phyloP scores from a whole-genome alignment of 2,888 invertebrate species.

The Mechanitis messenoides region DNA sequence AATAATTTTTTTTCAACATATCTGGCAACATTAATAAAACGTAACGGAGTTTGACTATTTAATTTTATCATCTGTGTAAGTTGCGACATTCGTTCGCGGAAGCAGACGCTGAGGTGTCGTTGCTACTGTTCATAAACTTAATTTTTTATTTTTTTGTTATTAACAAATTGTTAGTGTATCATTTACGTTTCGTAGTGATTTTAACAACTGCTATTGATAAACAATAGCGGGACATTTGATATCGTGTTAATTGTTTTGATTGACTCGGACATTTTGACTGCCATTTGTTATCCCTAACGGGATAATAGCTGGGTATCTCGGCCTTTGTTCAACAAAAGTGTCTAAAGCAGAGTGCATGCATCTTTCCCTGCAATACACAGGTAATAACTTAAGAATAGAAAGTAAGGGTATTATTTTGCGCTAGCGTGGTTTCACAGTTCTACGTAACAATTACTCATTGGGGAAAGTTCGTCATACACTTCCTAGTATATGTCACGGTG shows the following conservation, averaged over 20 bases:
- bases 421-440: slow-evolving; percentile 40
- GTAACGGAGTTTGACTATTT: slow-evolving; percentile 10
- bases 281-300: slow-evolving; percentile 72
- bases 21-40: slow-evolving; percentile 26
- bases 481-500: slow-evolving; percentile 62
- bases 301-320: slow-evolving; percentile 71
- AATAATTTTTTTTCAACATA: slow-evolving; percentile 13
- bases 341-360: slow-evolving; percentile 77
- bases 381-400: slow-evolving; percentile 44
- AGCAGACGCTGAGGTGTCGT: slow-evolving; percentile 57
- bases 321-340: slow-evolving; percentile 72
- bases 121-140: slow-evolving; percentile 52
- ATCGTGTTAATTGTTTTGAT: slow-evolving; percentile 49
- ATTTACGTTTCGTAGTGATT: slow-evolving; percentile 49
- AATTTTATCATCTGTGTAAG: slow-evolving; percentile 26
- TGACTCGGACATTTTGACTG: slow-evolving; percentile 54
- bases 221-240: slow-evolving; percentile 45
- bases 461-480: slow-evolving; percentile 69
- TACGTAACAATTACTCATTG: slow-evolving; percentile 58
- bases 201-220: slow-evolving; percentile 48
- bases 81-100: slow-evolving; percentile 52
- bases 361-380: slow-evolving; percentile 76
- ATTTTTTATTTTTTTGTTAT: slow-evolving; percentile 68
- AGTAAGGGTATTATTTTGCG: slow-evolving; percentile 22
- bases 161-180: slow-evolving; percentile 44